Conservation (phyloP, 2,888 invertebrate genomes). For the Notocelia uddmanniana region DNA sequence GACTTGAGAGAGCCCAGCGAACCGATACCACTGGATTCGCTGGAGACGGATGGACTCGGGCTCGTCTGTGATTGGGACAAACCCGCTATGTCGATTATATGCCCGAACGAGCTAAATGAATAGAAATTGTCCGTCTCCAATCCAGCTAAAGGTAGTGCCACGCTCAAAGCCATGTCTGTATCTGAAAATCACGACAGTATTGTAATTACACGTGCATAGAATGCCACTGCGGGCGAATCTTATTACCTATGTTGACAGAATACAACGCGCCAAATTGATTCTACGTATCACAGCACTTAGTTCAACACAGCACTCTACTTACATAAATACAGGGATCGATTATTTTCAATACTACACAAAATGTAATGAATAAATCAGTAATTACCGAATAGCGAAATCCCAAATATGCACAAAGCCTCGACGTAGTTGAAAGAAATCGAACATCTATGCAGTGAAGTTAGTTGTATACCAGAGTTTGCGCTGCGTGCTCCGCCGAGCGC, state of each 20-base stretch:
- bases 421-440: conserved; percentile 83
- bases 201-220: conserved; percentile 80
- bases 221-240: conserved; percentile 71
- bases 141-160: conserved; percentile 86
- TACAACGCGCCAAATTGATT: conserved; percentile 79
- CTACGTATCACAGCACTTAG: conserved; percentile 58
- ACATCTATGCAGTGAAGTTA: conserved; percentile 82
- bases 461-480: conserved; percentile 70
- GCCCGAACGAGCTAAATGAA: conserved; percentile 78
- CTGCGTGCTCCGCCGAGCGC: conserved; percentile 79
- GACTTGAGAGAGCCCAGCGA: conserved; percentile 85
- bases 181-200: conserved; percentile 68
- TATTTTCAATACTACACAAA: conserved; percentile 57
- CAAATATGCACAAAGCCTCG: conserved; percentile 79
- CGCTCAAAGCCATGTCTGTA: conserved; percentile 87
- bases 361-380: conserved; percentile 70
- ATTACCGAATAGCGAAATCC: conserved; percentile 83
- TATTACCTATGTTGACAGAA: conserved; percentile 80
- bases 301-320: conserved; percentile 59
- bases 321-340: conserved; percentile 55
- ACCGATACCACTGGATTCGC: conserved; percentile 88
- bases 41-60: conserved; percentile 85
- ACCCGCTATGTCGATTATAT: conserved; percentile 84
- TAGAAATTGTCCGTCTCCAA: conserved; percentile 84
- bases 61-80: conserved; percentile 80